Evolutionary conservation across 2,113 vertebrate genomes (phyloP), one percentile per base, ranked within the genome.

Genomic region (Podarcis raffonei): DNA sequence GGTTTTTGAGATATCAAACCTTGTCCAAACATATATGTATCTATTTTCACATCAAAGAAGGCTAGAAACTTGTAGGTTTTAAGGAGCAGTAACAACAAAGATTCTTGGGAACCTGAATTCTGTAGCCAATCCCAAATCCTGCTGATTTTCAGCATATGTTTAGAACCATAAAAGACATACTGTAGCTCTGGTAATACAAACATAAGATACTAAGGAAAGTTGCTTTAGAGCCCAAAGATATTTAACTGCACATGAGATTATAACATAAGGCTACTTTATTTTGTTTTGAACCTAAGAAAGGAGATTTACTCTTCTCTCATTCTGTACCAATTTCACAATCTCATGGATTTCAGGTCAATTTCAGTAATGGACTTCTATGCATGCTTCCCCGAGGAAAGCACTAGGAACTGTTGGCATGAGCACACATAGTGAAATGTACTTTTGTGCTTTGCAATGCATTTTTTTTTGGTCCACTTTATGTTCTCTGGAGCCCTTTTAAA

Each of bases 401-500:
- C 48, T 30, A 59, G 85, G 65, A n/a, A 27, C 6, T 79, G 3
- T 30, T 16, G 80, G 12, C 0, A 79, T 77, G 59, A 77, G 66
- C 30, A 66, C 37, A 30, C 23, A 23, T 20, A 42, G 9, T 27
- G 22, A 81, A 18, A 83, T 59, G 82, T 89, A 69, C 22, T 83
- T 90, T 76, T 91, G 27, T 13, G 39, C 84, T 8, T 4, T 37
- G 13, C 30, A 18, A 42, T 86, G 25, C 77, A 2, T 68, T 92
- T 42, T 75, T 42, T 75, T 86, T n/a, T 87, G 7, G 62, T 6
- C 25, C 59, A 72, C 5, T 23, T 12, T 59, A 68, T 85, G 59
- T 86, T 92, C 71, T 83, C 32, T 83, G 42, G 76, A 71, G 27
- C 2, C 32, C 57, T 86, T 87, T 88, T 91, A 83, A 84, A 91